These are phyloP conservation scores for Fragum sueziense DNA, from an alignment of 2,888 invertebrate species.

Conservation along the genomic window DNA sequence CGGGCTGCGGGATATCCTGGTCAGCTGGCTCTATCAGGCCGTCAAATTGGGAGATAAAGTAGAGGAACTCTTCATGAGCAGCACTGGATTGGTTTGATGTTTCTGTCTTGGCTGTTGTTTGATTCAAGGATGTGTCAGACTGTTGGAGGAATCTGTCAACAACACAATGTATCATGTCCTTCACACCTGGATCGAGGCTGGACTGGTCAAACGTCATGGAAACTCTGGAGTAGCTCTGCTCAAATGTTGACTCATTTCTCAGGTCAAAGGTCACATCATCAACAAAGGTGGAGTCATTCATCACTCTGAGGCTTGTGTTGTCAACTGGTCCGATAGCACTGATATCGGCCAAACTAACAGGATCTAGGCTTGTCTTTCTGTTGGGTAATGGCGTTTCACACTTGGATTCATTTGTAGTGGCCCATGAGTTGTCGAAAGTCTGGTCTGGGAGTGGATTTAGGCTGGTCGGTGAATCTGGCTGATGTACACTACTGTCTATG, in stretches of 20 bases:
- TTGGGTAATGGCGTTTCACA: not conserved
- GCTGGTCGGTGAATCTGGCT: not conserved
- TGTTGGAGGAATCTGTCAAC: not conserved
- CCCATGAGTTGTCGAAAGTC: not conserved
- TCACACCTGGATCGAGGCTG: not conserved
- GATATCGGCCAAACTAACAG: constrained; percentile 16
- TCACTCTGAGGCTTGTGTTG: not conserved
- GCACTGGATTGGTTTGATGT: not conserved
- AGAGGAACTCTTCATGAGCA: not conserved
- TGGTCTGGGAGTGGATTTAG: not conserved
- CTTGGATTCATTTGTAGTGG: not conserved
- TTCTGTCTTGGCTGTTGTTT: not conserved
- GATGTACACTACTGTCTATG: not conserved
- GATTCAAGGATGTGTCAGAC: not conserved
- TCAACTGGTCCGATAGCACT: constrained; percentile 23
- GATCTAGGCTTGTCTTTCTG: constrained; percentile 1
- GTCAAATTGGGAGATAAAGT: not conserved
- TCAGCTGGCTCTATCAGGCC: not conserved
- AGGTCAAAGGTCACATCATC: constrained; percentile 15
- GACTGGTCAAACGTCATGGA: not conserved
- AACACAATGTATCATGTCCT: not conserved
- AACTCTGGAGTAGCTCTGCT: not conserved
- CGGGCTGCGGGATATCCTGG: not conserved
- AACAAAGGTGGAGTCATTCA: constrained; percentile 9
- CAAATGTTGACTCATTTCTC: not conserved